Conservation (phyloP, 2,113 vertebrate genomes). For the Rhipidura dahli region DNA sequence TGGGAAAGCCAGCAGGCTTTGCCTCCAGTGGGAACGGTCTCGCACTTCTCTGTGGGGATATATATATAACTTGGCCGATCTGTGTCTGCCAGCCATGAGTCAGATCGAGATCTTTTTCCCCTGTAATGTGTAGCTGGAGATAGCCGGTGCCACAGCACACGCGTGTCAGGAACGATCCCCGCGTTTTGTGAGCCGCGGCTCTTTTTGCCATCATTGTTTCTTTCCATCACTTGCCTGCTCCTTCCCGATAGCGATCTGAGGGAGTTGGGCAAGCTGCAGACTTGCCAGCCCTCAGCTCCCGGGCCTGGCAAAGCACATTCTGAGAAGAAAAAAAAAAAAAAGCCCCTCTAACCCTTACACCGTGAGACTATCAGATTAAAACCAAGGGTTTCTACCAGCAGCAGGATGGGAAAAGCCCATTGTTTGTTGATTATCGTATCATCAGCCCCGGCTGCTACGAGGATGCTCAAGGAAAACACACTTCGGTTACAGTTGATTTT, state of each 20-base stretch:
- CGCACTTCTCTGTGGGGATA: neutral
- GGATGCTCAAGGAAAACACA: constrained; percentile 75
- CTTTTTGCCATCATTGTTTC: constrained; percentile 64
- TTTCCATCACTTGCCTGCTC: constrained; percentile 42
- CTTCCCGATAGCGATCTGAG: constrained; percentile 52
- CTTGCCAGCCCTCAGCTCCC: constrained; percentile 63
- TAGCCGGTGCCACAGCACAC: constrained; percentile 26
- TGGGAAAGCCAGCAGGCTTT: constrained; percentile 14
- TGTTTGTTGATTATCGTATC: constrained; percentile 72
- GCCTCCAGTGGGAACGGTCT: constrained; percentile 31
- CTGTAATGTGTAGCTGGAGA: constrained; percentile 48
- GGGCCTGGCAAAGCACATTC: constrained; percentile 42
- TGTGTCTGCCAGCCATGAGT: constrained; percentile 63
- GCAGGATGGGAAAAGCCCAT: constrained; percentile 69
- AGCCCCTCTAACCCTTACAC: neutral
- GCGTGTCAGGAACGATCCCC: constrained; percentile 38
- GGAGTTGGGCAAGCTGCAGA: constrained; percentile 53
- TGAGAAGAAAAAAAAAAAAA: too few relatives aligned
- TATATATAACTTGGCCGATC: constrained; percentile 29
- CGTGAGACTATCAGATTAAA: constrained; percentile 70
- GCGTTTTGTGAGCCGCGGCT: constrained; percentile 15
- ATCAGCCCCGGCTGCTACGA: constrained; percentile 66
- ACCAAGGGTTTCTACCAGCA: constrained; percentile 62
- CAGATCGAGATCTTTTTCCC: constrained; percentile 58
- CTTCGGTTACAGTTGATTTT: constrained; percentile 79